Evolutionary conservation across 1,140 invertebrate genomes (phyloP), one percentile per base, ranked within the genome.

Genomic region (Ladona fulva): DNA sequence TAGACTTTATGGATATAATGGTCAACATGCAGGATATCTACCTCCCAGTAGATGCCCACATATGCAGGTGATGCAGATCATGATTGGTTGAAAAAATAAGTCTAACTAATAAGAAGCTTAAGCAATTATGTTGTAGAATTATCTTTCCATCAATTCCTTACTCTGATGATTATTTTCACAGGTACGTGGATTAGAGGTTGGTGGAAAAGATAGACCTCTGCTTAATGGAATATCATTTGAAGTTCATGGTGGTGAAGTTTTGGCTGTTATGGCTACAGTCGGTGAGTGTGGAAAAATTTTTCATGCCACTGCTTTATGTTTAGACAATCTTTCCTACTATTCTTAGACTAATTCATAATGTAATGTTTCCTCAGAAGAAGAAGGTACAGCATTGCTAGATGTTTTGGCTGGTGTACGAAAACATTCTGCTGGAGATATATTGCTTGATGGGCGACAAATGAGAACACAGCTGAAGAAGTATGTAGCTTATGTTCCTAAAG

Each of bases 231-330:
- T 95, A 11, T 91, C 91, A 0, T 89, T 96, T 79, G 94, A 98
- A 85, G 93, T 93, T 8, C 91, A 92, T 78, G 95, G 94, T 0
- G 95, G 95, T 7, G 96, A 98, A 86, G 89, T 97, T 16, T 85
- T 98, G 78, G 95, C 94, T 0, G 88, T 98, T 14, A 92, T 98
- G 90, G 91, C 95, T 0, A 97, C 96, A 0, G 85, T 83, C 75
- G 87, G 88, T 89, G 81, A 85, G 83, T 80, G 24, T 76, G 29
- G 29, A 37, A 37, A 37, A 5, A 37, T 37, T 5, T 37, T 37
- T 37, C 8, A 37, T 37, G 29, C 8, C 3, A 37, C 8, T 37
- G 29, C 1, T 37, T 37, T 37, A 1, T 37, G 8, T 37, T 5
- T 8, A 37, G 3, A 1, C 1, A 37, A 37, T 37, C 8, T 8